Evolutionary conservation across 2,113 vertebrate genomes (phyloP), one percentile per base, ranked within the genome.

Genomic region (Rattus rattus): DNA sequence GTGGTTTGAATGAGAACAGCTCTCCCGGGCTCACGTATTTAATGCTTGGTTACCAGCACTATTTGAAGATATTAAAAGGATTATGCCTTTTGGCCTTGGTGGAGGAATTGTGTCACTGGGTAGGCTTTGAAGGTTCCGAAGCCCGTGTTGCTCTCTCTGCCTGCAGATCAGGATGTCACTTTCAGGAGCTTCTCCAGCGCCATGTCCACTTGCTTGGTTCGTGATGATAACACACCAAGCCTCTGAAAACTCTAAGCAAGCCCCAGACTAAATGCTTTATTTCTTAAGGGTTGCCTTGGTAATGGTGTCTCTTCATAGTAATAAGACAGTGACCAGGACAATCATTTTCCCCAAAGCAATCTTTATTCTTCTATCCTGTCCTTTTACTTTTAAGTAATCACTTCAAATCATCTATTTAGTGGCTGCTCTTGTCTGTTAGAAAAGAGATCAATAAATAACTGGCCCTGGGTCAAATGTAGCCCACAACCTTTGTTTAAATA

Each of bases 311-410:
- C n/a, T 83, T 61, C 13, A 39, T 7, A 84, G 81, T 24, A 84
- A 63, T 17, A 63, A 19, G 24, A 84, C 13, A 28, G 7, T 43
- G 22, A 61, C 56, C 16, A 17, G n/a, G 22, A 39, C 22, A 83
- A n/a, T 43, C n/a, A 76, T 94, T 69, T 92, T 92, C 49, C 72
- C 90, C 39, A 91, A 87, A 49, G 73, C 88, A 94, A 39, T 9
- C 65, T 96, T 94, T 92, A 84, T 85, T 87, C 43, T 81, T 47
- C 84, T 77, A 96, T 22, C 43, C 11, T 88, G 54, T 56, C 79
- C 77, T 93, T 97, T 81, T 67, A 65, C 59, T 95, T 88, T 84
- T 43, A 77, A 30, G 75, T 30, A 88, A 93, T 97, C 52, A 91
- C 59, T 87, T 93, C 76, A 92, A 96, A 83, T 76, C 9, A 96